Conservation (phyloP, 2,797 vertebrate species). For the Typhlichthys eigenmanni region DNA sequence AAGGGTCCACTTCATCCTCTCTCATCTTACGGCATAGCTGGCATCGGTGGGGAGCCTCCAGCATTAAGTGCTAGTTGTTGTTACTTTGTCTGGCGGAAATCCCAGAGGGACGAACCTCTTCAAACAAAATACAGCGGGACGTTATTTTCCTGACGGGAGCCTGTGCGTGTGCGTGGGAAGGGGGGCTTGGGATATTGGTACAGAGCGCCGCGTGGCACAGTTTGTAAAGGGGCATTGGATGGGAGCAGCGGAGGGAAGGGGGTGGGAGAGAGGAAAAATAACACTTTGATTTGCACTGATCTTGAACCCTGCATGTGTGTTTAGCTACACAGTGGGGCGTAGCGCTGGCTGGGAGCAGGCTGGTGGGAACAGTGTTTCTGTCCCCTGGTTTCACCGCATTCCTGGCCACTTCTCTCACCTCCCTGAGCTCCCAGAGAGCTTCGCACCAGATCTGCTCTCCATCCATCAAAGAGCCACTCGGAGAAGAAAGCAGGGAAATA, state of each 20-base stretch:
- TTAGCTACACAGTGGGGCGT: slow-evolving; percentile 67
- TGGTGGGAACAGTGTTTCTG: slow-evolving; percentile 59
- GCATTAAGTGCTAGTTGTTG: slow-evolving; percentile 98
- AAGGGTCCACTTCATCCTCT: slow-evolving; percentile 73
- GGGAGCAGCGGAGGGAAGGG: slow-evolving; percentile 30
- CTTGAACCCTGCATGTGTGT: slow-evolving; percentile 77
- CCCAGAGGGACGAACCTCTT: slow-evolving; percentile 87
- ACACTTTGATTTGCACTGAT: slow-evolving; percentile 74
- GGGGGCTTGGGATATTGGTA: slow-evolving; percentile 23
- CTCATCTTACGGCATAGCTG: slow-evolving; percentile 84
- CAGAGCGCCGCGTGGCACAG: slow-evolving; percentile 58
- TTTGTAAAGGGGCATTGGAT: slow-evolving; percentile 53
- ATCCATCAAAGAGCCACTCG: slow-evolving; percentile 45
- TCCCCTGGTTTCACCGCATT: slow-evolving; percentile 69
- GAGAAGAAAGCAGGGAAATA: slow-evolving; percentile 36
- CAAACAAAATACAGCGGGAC: slow-evolving; percentile 85
- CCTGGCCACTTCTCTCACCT: slow-evolving; percentile 61
- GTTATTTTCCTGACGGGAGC: slow-evolving; percentile 80
- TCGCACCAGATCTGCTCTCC: slow-evolving; percentile 47
- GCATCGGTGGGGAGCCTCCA: slow-evolving; percentile 85
- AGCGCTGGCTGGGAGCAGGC: slow-evolving; percentile 61
- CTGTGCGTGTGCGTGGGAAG: slow-evolving; percentile 21
- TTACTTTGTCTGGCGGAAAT: slow-evolving; percentile 91
- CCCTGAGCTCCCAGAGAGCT: slow-evolving; percentile 44
- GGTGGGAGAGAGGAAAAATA: slow-evolving; percentile 45